phyloP scores from a whole-genome alignment of 1,140 invertebrate genomes.

The Liolophura sinensis region DNA sequence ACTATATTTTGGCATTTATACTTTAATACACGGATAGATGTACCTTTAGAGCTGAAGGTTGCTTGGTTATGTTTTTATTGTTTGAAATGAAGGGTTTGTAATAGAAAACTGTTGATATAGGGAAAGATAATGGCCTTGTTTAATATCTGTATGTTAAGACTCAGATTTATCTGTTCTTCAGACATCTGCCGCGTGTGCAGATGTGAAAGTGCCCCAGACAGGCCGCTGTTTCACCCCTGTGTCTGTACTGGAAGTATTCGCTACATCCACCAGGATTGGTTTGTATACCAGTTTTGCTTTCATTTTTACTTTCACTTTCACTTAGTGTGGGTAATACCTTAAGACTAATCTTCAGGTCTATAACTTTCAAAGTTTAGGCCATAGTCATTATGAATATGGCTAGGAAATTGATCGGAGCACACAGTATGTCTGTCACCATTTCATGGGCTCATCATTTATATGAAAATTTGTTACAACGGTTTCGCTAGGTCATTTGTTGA shows the following conservation, averaged over 20 bases:
- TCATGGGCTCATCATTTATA: too few species aligned
- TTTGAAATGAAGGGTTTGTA: too few species aligned
- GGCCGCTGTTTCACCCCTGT: slow-evolving; percentile 95
- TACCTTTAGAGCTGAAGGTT: too few species aligned
- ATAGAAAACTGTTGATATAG: too few species aligned
- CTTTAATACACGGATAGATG: too few species aligned
- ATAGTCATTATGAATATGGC: slow-evolving; percentile 4
- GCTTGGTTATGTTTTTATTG: too few species aligned
- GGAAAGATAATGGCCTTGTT: not conserved
- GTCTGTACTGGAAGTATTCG: slow-evolving; percentile 99
- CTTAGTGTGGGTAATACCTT: not conserved
- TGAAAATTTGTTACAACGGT: too few species aligned
- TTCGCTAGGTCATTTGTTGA: too few species aligned
- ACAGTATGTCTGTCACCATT: too few species aligned
- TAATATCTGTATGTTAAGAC: not conserved
- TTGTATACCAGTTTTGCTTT: slow-evolving; percentile 22
- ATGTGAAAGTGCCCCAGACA: slow-evolving; percentile 82
- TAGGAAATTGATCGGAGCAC: too few species aligned
- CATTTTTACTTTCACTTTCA: too few species aligned
- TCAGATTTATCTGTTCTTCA: slow-evolving; percentile 26
- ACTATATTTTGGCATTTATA: too few species aligned
- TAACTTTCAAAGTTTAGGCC: slow-evolving; percentile 5
- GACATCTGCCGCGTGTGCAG: slow-evolving; percentile 95
- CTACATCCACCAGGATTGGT: slow-evolving; percentile 92
- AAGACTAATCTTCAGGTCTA: not conserved